Evolutionary conservation across 2,797 vertebrate species (phyloP).

Genomic region (Brachyrhaphis roseni): DNA sequence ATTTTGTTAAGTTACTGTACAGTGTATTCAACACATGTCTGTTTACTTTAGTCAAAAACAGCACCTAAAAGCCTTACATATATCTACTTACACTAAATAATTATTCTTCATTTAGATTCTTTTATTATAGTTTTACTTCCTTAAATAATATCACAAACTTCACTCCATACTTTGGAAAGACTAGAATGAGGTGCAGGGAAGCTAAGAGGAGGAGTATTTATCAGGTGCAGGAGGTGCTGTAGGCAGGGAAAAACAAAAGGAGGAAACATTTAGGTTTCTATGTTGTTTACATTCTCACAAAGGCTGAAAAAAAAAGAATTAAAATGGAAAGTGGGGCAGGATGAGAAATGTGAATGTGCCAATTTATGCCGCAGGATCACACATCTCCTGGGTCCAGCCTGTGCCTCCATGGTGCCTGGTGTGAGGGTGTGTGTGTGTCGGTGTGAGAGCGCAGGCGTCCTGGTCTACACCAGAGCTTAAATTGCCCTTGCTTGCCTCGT

Average conservation of each 20-base stretch:
- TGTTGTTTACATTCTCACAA: constrained; percentile 22
- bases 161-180: constrained; percentile 31
- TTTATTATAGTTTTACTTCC: constrained; percentile 3
- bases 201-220: constrained; percentile 7
- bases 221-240: constrained; percentile 15
- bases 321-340: not conserved
- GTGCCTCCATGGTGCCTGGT: constrained; percentile 50
- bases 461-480: constrained; percentile 23
- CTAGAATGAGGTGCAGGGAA: constrained; percentile 30
- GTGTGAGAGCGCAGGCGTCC: constrained; percentile 26
- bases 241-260: constrained; percentile 39
- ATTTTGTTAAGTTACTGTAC: not conserved
- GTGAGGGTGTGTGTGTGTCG: constrained; percentile 45
- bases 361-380: constrained; percentile 82
- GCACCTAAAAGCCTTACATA: constrained; percentile 29
- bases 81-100: constrained; percentile 25
- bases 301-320: constrained; percentile 21
- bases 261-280: constrained; percentile 1
- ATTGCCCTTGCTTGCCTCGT: constrained; percentile 31
- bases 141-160: constrained; percentile 9
- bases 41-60: not conserved
- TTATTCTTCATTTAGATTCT: not conserved
- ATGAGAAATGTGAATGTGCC: constrained; percentile 30
- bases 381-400: constrained; percentile 86
- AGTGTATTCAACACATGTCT: not conserved